Evolutionary conservation across 2,113 vertebrate species (phyloP).

Genomic region (Chrysochloris asiatica): DNA sequence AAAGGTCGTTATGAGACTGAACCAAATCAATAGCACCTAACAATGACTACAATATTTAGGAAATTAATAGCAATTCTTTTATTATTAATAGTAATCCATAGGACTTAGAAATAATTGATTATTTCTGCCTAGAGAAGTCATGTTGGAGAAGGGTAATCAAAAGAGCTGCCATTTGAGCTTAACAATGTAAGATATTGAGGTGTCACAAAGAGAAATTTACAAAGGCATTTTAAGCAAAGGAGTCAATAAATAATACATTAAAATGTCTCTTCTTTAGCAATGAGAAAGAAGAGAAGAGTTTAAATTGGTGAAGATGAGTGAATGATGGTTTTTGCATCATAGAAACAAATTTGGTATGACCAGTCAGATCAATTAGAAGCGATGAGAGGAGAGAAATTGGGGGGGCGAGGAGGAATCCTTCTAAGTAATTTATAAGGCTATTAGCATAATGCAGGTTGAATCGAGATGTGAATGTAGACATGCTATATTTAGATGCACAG

Average conservation of each 20-base stretch:
- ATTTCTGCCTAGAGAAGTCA: neutral
- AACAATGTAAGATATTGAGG: neutral
- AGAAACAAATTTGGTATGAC: neutral
- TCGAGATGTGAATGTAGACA: neutral
- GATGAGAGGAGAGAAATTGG: neutral
- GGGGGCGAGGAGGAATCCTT: neutral
- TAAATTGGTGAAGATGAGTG: neutral
- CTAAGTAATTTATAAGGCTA: neutral
- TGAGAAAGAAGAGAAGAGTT: neutral
- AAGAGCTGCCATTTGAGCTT: neutral
- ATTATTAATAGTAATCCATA: neutral
- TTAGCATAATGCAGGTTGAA: neutral
- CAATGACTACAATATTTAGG: neutral
- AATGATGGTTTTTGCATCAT: neutral
- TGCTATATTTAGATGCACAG: neutral
- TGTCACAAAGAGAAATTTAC: neutral
- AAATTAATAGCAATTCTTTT: too few species aligned
- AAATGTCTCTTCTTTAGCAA: neutral
- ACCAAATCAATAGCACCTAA: too few species aligned
- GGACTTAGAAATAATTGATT: neutral
- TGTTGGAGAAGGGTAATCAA: neutral
- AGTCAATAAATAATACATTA: fast-evolving
- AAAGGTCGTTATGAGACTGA: too few species aligned
- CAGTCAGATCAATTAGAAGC: neutral
- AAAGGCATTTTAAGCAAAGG: neutral